Base-by-base conservation (phyloP, 2,113 vertebrate species). In the Lipophrys pholis region DNA sequence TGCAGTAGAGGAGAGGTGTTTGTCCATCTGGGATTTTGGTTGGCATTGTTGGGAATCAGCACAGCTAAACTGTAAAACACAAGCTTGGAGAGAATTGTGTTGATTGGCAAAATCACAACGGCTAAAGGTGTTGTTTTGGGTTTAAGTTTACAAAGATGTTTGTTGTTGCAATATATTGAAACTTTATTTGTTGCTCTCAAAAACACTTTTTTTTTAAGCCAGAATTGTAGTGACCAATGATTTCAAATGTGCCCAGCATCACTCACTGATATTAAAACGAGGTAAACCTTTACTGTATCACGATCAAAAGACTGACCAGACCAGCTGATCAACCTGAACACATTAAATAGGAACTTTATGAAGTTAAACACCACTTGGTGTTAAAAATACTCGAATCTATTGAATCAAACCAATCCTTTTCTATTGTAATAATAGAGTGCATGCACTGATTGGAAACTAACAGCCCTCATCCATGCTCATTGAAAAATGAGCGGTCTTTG, bases 1-100 rank as follows among this genome's bases (percentile, higher is more conserved):
- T 84, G 78, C 78, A 80, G 60, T 74, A 56, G 43, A 69, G 50
- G 12, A 64, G 69, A 59, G 21, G 16, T 7, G 52, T 69, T 69
- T 51, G 17, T 35, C 38, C 45, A 49, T 60, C 14, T 83, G 52
- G 17, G 67, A 67, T 64, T 65, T 76, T 77, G 30, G 3, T 56
- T 7, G 35, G 8, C 17, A 45, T 76, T 46, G 40, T 81, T 65
- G 35, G 68, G 16, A 67, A 48, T 72, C 9, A 38, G 6, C 41
- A 39, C 14, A 36, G 56, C 75, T 52, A 11, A 67, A 57, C 12
- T 16, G 6, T 12, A 42, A 49, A 57, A 43, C 48, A 41, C 10
- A 15, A 64, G 43, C 40, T 68, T 0, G 11, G n/a, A 43, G 50
- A 46, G n/a, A 12, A 16, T n/a, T 14, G 14, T 41, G 12, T 43